Percentiles rank a stretch among this genome's conserved stretches.
Evolutionary conservation across 2,113 vertebrate genomes (phyloP).

Genomic region (Strix uralensis): DNA sequence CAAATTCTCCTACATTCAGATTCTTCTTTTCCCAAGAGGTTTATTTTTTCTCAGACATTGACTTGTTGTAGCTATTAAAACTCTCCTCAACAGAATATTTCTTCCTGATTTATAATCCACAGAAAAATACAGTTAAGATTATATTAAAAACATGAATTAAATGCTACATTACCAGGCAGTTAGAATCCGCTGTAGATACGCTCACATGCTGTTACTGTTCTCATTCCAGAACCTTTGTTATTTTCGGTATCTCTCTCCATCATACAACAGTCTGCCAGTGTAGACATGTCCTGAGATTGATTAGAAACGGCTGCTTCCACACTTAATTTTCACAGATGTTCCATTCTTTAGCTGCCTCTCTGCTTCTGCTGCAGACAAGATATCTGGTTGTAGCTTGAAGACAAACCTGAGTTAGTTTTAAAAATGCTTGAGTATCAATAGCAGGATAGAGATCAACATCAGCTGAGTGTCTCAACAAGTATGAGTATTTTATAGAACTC

Average conservation of each 20-base stretch:
- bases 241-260: neutral
- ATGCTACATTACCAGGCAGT: neutral
- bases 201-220: neutral
- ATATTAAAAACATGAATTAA: neutral
- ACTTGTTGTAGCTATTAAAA: neutral
- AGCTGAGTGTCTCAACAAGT: neutral
- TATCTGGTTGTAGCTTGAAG: neutral
- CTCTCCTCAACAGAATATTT: neutral
- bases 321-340: constrained; percentile 30
- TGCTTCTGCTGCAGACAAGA: neutral
- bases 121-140: neutral
- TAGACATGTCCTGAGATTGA: neutral
- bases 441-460: neutral
- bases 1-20: neutral
- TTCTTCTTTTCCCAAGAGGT: neutral
- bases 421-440: neutral
- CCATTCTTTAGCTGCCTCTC: neutral
- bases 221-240: neutral
- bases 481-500: fast-evolving
- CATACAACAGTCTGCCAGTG: neutral
- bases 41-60: neutral
- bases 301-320: neutral
- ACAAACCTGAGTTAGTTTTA: neutral
- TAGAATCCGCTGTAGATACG: neutral
- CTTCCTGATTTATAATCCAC: constrained; percentile 4